A percentile compares a stretch with the other conserved stretches of the same genome.
Evolutionary conservation across 2,113 vertebrate genomes (phyloP).

Genomic region (Brienomyrus longianalis): DNA sequence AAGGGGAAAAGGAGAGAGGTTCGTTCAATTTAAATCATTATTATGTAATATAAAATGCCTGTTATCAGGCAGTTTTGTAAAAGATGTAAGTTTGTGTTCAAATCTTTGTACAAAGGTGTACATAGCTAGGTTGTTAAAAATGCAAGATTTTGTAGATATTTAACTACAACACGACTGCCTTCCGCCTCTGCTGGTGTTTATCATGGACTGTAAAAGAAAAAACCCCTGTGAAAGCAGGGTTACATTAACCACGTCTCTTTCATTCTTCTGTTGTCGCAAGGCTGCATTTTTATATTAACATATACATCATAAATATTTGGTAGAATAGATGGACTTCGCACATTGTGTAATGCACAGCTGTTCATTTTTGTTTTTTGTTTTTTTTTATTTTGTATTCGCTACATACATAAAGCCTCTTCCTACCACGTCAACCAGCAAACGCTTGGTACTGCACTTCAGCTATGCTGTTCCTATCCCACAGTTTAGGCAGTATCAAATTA

Average conservation of each 20-base stretch:
- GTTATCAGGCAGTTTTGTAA: slow-evolving; percentile 70
- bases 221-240: slow-evolving; percentile 28
- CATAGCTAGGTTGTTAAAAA: slow-evolving; percentile 73
- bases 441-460: slow-evolving; percentile 32
- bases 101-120: slow-evolving; percentile 83
- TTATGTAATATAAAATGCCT: slow-evolving; percentile 69
- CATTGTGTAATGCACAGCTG: slow-evolving; percentile 33
- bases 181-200: slow-evolving; percentile 30
- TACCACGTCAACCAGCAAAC: slow-evolving; percentile 12
- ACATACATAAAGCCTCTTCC: background rate
- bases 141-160: slow-evolving; percentile 84
- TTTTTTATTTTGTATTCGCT: background rate
- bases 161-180: slow-evolving; percentile 67
- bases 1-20: background rate
- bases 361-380: background rate
- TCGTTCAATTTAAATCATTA: slow-evolving; percentile 55
- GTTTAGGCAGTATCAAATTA: slow-evolving; percentile 64
- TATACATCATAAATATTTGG: slow-evolving; percentile 33
- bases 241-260: slow-evolving; percentile 23
- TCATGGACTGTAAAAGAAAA: slow-evolving; percentile 35
- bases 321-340: slow-evolving; percentile 37
- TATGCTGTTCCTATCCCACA: slow-evolving; percentile 23
- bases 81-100: slow-evolving; percentile 77
- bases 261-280: slow-evolving; percentile 17
- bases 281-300: slow-evolving; percentile 20